These are phyloP conservation scores for Acromyrmex charruanus DNA, from an alignment of 1,140 invertebrate species.

Conservation along the genomic window DNA sequence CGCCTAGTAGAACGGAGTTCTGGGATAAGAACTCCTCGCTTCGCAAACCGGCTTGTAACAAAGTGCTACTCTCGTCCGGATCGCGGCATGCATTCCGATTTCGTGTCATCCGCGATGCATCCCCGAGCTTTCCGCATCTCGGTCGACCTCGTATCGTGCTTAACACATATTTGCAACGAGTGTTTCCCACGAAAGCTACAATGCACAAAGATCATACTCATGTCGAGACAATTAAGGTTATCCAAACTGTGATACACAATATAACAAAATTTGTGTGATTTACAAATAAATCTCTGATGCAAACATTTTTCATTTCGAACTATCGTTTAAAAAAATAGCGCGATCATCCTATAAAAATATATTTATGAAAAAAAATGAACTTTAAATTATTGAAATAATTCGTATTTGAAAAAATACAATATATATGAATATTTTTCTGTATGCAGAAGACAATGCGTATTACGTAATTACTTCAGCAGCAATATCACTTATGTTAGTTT, in stretches of 20 bases:
- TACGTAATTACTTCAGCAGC: not conserved
- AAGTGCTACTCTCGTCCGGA: constrained; percentile 45
- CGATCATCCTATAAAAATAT: too few relatives aligned
- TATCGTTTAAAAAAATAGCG: not conserved
- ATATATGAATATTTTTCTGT: too few relatives aligned
- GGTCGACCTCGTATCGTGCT: constrained; percentile 8
- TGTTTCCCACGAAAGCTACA: constrained; percentile 19
- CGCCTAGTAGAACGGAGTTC: constrained; percentile 52
- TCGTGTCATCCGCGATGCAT: constrained; percentile 39
- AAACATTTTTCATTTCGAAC: not conserved
- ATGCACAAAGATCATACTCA: constrained; percentile 14
- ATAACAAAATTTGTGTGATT: not conserved
- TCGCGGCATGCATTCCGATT: constrained; percentile 43
- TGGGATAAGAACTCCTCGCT: constrained; percentile 64
- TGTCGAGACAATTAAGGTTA: constrained; percentile 5
- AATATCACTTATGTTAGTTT: not conserved
- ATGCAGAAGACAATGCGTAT: not conserved
- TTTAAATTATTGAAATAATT: not conserved
- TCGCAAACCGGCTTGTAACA: constrained; percentile 70
- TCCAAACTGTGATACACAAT: not conserved
- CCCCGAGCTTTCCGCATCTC: constrained; percentile 11
- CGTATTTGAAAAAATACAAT: too few relatives aligned
- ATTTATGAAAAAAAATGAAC: not conserved
- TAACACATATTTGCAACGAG: constrained; percentile 3
- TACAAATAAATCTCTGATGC: not conserved